Conservation (phyloP, 2,113 vertebrate species). For the Nothocercus julius region DNA sequence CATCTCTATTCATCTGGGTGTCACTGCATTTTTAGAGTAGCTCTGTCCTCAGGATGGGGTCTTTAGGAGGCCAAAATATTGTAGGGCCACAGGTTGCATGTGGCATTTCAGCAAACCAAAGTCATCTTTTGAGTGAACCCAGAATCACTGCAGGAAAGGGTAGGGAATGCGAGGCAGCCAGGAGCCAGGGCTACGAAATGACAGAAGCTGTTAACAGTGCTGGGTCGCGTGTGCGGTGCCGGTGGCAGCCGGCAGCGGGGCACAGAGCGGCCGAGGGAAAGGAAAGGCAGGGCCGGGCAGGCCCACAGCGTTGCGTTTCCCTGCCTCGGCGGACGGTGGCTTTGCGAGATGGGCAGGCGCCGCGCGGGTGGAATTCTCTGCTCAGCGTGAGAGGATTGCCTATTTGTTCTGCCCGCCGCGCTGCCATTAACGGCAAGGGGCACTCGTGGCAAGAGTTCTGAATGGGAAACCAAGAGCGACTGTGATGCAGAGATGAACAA, state of each 20-base stretch:
- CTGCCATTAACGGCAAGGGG: constrained; percentile 12
- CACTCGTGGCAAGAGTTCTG: not conserved
- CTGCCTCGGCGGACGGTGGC: not conserved
- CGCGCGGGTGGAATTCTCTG: constrained; percentile 42
- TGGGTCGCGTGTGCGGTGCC: not conserved
- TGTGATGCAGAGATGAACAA: constrained; percentile 57
- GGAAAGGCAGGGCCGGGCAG: not conserved
- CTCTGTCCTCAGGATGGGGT: not conserved
- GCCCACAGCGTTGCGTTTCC: not conserved
- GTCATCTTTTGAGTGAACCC: not conserved
- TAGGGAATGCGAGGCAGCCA: not conserved
- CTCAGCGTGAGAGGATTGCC: constrained; percentile 60
- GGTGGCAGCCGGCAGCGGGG: not conserved
- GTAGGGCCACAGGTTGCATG: constrained; percentile 18
- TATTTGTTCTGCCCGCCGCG: constrained; percentile 60
- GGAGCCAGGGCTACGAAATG: not conserved
- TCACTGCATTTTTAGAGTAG: not conserved
- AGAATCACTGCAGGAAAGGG: not conserved
- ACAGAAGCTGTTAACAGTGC: constrained; percentile 46
- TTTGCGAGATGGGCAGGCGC: constrained; percentile 13
- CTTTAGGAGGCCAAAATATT: constrained; percentile 28
- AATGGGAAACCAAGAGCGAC: not conserved
- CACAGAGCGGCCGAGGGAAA: not conserved
- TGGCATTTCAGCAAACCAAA: not conserved
- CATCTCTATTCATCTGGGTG: constrained; percentile 30